Base-by-base conservation (phyloP, 2,888 invertebrate species). In the Junonia oenone region DNA sequence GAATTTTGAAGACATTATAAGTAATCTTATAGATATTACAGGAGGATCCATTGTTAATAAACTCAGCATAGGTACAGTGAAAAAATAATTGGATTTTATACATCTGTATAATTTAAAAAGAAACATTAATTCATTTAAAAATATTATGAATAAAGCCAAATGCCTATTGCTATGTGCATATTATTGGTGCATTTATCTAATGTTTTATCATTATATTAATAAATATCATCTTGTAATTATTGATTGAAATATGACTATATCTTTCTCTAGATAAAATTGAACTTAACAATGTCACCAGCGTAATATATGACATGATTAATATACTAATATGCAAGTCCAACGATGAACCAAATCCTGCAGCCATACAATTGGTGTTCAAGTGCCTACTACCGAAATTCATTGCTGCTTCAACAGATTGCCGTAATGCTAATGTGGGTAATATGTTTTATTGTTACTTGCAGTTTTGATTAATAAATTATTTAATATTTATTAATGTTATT, bases 1-100 rank as follows among this genome's bases (percentile, higher is more conserved):
- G 75, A 83, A 89, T 64, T 85, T 84, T 75, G 89, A 90, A 59
- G 89, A 90, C 61, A 90, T 90, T 60, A 62, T 91, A 17, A 80
- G 76, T 56, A 83, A 85, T 62, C 68, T 90, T 38, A 72, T 91
- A 17, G 90, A 90, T 55, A 72, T 88, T 6, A 82, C 82, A 45
- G 83, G 87, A 48, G 81, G 84, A 61, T 75, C 81, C 52, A 78
- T 85, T 66, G 80, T 82, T 0, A 79, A 75, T 52, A 83, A 79
- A 65, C 65, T 87, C 4, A 72, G 79, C 72, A 76, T 88, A 67
- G 90, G 90, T 89, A 72, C 78, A 38, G 38, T n/a, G n/a, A n/a
- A n/a, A n/a, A n/a, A n/a, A n/a, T n/a, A n/a, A n/a, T n/a, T n/a
- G n/a, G n/a, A n/a, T n/a, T n/a, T n/a, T n/a, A n/a, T n/a, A n/a